These are phyloP conservation scores for Poecilia picta DNA, from an alignment of 2,797 vertebrate species.

Conservation along the genomic window DNA sequence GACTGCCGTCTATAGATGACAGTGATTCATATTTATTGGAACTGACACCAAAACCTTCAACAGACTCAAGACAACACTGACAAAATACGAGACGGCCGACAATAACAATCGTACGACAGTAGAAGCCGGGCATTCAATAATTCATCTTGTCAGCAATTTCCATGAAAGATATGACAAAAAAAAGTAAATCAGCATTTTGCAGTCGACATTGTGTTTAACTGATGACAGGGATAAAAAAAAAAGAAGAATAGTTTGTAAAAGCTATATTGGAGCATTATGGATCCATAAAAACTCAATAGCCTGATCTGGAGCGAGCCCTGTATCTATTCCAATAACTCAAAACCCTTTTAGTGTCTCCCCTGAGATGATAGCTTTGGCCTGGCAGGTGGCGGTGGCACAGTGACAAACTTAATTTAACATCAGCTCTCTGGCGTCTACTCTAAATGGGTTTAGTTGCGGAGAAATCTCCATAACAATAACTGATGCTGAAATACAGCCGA, in stretches of 20 bases:
- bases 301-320: neutral
- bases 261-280: neutral
- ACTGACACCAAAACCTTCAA: neutral
- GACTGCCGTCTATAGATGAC: neutral
- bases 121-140: neutral
- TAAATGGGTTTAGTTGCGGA: neutral
- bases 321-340: slow-evolving; percentile 7
- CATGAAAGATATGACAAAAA: neutral
- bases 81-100: neutral
- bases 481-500: neutral
- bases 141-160: neutral
- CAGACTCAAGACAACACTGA: neutral
- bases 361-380: neutral
- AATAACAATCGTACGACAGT: neutral
- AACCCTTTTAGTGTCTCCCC: neutral
- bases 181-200: neutral
- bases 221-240: neutral
- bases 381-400: slow-evolving; percentile 1
- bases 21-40: neutral
- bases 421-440: neutral
- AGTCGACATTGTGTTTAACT: neutral
- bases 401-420: slow-evolving; percentile 5
- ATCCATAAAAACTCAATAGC: slow-evolving; percentile 5
- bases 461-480: neutral
- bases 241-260: neutral